These are phyloP conservation scores for Homarus gammarus DNA, from an alignment of 2,888 invertebrate genomes.

Conservation along the genomic window DNA sequence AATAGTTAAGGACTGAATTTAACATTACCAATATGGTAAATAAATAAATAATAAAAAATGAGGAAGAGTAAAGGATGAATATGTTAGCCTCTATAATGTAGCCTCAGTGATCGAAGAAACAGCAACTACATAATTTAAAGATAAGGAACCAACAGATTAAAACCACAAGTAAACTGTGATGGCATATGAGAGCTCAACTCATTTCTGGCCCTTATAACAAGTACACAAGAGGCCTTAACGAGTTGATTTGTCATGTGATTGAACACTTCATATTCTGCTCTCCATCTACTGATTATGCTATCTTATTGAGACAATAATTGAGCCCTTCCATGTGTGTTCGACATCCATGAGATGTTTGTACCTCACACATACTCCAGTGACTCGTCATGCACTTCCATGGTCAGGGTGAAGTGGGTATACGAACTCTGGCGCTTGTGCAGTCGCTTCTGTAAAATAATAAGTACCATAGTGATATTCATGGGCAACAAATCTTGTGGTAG, in stretches of 20 bases:
- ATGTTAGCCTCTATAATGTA: neutral
- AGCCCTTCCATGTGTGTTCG: neutral
- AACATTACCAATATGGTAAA: slow-evolving; percentile 25
- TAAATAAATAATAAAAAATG: too few species aligned
- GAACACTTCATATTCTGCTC: neutral
- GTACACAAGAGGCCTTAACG: neutral
- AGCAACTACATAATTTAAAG: neutral
- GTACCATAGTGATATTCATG: slow-evolving; percentile 25
- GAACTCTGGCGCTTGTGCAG: slow-evolving; percentile 67
- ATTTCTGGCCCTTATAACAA: neutral
- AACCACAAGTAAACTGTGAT: neutral
- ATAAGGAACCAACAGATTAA: neutral
- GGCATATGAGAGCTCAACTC: neutral
- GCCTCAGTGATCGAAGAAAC: neutral
- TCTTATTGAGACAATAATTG: neutral
- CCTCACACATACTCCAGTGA: slow-evolving; percentile 67
- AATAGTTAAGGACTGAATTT: neutral
- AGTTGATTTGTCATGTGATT: neutral
- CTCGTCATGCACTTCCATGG: slow-evolving; percentile 68
- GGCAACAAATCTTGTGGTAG: neutral
- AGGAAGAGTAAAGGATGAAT: neutral
- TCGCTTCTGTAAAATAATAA: slow-evolving; percentile 59
- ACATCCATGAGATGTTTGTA: neutral
- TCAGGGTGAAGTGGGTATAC: slow-evolving; percentile 67
- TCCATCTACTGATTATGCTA: neutral